Evolutionary conservation across 2,888 invertebrate species (phyloP).

Genomic region (Patella caerulea): DNA sequence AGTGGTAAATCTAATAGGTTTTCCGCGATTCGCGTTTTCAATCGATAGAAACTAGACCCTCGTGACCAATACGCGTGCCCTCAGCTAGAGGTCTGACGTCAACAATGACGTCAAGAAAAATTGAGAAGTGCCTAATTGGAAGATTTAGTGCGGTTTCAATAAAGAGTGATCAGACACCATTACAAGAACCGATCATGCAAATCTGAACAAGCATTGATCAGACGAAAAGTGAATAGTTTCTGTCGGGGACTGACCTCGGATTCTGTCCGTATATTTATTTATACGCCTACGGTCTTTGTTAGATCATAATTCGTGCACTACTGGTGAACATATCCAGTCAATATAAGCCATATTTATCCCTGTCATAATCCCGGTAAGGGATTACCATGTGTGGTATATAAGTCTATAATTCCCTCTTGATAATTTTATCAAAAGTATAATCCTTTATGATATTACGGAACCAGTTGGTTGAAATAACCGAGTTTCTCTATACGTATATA

Average conservation of each 20-base stretch:
- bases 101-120: slow-evolving; percentile 5
- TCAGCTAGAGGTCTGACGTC: background rate
- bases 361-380: no score
- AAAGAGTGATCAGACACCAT: background rate
- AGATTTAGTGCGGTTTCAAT: background rate
- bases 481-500: no score
- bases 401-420: no score
- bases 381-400: no score
- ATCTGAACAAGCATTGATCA: slow-evolving; percentile 5
- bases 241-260: background rate
- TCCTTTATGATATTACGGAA: no score
- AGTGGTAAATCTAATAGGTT: background rate
- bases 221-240: background rate
- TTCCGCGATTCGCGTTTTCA: background rate
- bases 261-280: no score
- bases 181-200: slow-evolving; percentile 1
- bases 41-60: slow-evolving; percentile 3
- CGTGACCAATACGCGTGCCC: background rate
- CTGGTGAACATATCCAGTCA: no score
- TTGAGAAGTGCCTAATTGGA: slow-evolving; percentile 7
- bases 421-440: no score
- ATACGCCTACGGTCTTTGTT: no score
- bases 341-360: no score
- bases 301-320: no score
- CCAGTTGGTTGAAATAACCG: no score